Evolutionary conservation across 1,140 invertebrate species (phyloP), one percentile per base, ranked within the genome.

Genomic region (Goniozus legneri): DNA sequence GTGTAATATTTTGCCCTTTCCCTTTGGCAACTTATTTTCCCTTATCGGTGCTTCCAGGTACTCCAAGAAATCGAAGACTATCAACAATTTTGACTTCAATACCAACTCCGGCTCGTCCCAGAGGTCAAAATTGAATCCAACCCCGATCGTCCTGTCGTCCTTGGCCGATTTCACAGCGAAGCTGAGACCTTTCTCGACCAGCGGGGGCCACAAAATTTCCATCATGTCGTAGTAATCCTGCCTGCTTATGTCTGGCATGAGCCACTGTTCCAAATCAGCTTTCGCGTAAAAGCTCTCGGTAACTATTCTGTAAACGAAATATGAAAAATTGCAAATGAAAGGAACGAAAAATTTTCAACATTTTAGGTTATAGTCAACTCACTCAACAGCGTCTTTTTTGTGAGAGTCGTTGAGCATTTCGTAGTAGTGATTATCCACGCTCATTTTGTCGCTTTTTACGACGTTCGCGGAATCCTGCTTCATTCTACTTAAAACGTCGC

Each of bases 271-370:
- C 51, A 93, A 64, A 62, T 92, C 89, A 0, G 88, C 89, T 73
- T 91, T 92, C 52, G 82, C 79, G 64, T 88, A 89, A 65, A 92
- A 92, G 69, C 89, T 91, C 7, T 82, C 81, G 1, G 85, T 84
- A 33, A 92, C 86, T 66, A 92, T 91, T 18, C 88, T 91, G 63
- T 7, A 75, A 72, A 53, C 35, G 30, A 6, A 27, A 27, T 27
- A 6, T 4, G 24, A 27, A 30, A 35, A 21, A 1, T 7, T 13
- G 20, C 12, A 14, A 38, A 7, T 19, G 8, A 36, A 16, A 33
- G 0, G 4, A 6, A 32, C 1, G 8, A 27, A 27, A n/a, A n/a
- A n/a, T n/a, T n/a, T n/a, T n/a, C n/a, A n/a, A n/a, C n/a, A n/a
- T n/a, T n/a, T n/a, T n/a, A n/a, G n/a, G n/a, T n/a, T n/a, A n/a